These are phyloP conservation scores for Cetoscarus ocellatus DNA, from an alignment of 2,797 vertebrate species.

Conservation along the genomic window DNA sequence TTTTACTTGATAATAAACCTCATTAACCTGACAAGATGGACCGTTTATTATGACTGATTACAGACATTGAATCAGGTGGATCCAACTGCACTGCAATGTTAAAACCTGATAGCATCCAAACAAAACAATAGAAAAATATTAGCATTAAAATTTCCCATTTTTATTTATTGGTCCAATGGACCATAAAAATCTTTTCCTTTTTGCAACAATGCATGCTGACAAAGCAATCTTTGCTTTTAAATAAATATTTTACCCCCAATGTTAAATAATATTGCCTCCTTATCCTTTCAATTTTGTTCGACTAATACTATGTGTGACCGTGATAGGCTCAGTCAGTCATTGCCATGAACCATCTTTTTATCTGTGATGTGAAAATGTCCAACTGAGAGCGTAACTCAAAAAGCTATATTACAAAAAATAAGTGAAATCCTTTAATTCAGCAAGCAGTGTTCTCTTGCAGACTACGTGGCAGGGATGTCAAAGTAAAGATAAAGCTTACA, in stretches of 20 bases:
- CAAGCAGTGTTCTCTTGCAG: constrained; percentile 23
- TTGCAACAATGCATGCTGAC: constrained; percentile 22
- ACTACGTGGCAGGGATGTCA: constrained; percentile 19
- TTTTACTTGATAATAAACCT: neutral
- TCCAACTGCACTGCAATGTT: too few species aligned
- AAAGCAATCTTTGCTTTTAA: constrained; percentile 29
- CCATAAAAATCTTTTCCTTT: constrained; percentile 1
- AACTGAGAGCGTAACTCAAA: constrained; percentile 33
- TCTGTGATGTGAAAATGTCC: constrained; percentile 35
- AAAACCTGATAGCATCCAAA: neutral
- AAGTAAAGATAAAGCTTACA: constrained; percentile 32
- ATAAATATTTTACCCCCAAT: constrained; percentile 57
- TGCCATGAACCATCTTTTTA: constrained; percentile 47
- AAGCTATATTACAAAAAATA: too few species aligned
- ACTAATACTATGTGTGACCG: constrained; percentile 31
- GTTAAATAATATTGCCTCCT: constrained; percentile 57
- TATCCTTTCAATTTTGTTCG: constrained; percentile 17
- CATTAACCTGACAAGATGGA: too few species aligned
- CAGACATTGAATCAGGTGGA: too few species aligned
- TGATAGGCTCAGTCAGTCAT: constrained; percentile 51
- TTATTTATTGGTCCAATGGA: constrained; percentile 11
- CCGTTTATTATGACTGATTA: too few species aligned
- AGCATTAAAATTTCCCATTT: constrained; percentile 25
- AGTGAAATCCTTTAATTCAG: constrained; percentile 11
- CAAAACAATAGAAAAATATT: constrained; percentile 27